Percentiles rank a stretch among this genome's conserved stretches.
phyloP scores from a whole-genome alignment of 2,113 vertebrate genomes.

The Embiotoca jacksoni region DNA sequence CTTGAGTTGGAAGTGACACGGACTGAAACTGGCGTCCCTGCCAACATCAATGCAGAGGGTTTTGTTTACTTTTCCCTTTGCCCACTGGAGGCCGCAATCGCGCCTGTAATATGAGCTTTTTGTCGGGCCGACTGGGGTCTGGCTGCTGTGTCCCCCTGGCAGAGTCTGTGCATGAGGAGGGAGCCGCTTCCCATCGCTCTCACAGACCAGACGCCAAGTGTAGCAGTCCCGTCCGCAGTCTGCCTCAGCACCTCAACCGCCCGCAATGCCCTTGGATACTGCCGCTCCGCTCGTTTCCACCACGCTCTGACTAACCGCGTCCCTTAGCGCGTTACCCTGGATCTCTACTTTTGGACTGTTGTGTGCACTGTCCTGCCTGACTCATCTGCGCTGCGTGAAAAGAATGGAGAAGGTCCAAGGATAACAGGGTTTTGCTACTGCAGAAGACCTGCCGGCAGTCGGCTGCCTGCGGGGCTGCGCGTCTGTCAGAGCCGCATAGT shows the following conservation, averaged over 20 bases:
- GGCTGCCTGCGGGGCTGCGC: conserved; percentile 40
- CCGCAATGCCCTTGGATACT: conserved; percentile 81
- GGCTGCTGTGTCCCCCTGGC: conserved; percentile 49
- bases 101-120: conserved; percentile 52
- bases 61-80: not conserved
- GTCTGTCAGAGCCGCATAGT: conserved; percentile 58
- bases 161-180: conserved; percentile 71
- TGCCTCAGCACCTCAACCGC: conserved; percentile 79
- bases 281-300: conserved; percentile 43
- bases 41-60: too few relatives aligned
- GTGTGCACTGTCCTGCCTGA: conserved; percentile 38
- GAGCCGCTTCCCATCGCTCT: conserved; percentile 70
- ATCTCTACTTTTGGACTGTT: conserved; percentile 40
- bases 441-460: conserved; percentile 65
- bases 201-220: conserved; percentile 77
- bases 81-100: conserved; percentile 70
- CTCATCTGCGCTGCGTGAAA: conserved; percentile 56
- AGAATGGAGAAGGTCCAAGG: conserved; percentile 71
- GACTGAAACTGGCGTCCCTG: too few relatives aligned
- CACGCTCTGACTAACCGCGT: conserved; percentile 32
- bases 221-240: conserved; percentile 78
- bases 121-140: conserved; percentile 35
- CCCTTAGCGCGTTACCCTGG: conserved; percentile 47
- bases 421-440: conserved; percentile 74
- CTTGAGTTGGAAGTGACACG: too few relatives aligned